phyloP scores from a whole-genome alignment of 2,113 vertebrate genomes.

The Aldabrachelys gigantea region DNA sequence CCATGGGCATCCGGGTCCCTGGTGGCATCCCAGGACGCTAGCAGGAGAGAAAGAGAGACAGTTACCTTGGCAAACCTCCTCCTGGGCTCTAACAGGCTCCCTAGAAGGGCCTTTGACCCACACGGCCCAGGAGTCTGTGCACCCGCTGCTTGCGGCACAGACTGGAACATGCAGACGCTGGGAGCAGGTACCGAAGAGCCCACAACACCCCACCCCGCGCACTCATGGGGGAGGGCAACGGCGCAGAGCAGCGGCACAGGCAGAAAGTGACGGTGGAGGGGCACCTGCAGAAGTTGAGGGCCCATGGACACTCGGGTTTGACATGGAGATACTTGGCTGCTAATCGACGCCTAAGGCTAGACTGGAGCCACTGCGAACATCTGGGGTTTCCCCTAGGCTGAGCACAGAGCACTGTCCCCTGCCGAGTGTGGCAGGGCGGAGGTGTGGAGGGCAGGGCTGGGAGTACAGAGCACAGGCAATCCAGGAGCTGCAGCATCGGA shows the following conservation, averaged over 20 bases:
- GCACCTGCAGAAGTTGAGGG: not conserved
- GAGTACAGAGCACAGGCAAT: not conserved
- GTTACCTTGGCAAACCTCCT: not conserved
- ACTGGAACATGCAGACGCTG: not conserved
- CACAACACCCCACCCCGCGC: not conserved
- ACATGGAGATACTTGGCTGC: not conserved
- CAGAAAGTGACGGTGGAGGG: not conserved
- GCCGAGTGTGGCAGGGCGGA: not conserved
- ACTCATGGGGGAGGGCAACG: not conserved
- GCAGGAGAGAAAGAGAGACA: not conserved
- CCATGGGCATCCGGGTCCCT: conserved; percentile 85
- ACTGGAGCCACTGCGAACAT: not conserved
- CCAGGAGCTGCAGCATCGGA: not conserved
- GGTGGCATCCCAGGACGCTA: conserved; percentile 90
- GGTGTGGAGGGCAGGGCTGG: not conserved
- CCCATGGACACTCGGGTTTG: no score
- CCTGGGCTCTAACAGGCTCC: not conserved
- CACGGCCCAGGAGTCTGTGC: not conserved
- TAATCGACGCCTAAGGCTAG: not conserved
- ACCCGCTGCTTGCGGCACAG: not conserved
- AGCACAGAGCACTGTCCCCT: not conserved
- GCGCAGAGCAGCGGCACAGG: not conserved
- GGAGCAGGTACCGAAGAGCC: not conserved
- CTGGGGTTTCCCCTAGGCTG: not conserved
- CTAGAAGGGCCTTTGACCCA: not conserved